phyloP scores from a whole-genome alignment of 2,888 invertebrate species.

The Seladonia tumulorum region DNA sequence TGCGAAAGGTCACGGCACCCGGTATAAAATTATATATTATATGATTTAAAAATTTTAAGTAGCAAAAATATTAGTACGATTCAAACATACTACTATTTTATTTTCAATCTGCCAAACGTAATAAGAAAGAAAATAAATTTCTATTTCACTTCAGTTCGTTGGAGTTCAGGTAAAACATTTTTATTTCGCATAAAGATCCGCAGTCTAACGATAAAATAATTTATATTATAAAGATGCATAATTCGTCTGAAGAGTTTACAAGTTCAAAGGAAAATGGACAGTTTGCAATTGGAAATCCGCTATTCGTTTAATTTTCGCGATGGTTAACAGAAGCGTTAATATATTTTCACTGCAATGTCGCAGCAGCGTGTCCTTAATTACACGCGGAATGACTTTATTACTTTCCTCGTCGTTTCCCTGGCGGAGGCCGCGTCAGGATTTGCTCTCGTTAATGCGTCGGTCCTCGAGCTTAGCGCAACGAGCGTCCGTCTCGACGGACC shows the following conservation, averaged over 20 bases:
- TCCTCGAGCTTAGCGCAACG: conserved; percentile 29
- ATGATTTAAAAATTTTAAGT: no score
- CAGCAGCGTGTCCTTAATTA: neutral
- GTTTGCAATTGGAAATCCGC: neutral
- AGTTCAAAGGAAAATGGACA: neutral
- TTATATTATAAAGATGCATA: no score
- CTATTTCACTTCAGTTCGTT: no score
- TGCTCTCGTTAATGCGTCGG: conserved; percentile 46
- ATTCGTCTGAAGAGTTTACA: neutral
- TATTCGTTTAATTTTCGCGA: neutral
- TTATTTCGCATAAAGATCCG: no score
- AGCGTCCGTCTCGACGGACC: conserved; percentile 34
- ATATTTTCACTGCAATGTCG: neutral
- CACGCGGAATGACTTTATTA: conserved; percentile 31
- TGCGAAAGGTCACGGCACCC: no score
- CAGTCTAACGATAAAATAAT: no score
- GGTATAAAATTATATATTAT: no score
- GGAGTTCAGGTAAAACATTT: no score
- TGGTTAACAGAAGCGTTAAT: neutral
- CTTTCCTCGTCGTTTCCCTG: conserved; percentile 20
- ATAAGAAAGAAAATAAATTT: no score
- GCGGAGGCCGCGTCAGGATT: conserved; percentile 7
- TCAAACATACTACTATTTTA: no score
- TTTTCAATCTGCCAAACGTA: no score
- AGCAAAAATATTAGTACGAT: no score